These are phyloP conservation scores for Endotricha flammealis DNA, from an alignment of 2,888 invertebrate species.

Conservation along the genomic window DNA sequence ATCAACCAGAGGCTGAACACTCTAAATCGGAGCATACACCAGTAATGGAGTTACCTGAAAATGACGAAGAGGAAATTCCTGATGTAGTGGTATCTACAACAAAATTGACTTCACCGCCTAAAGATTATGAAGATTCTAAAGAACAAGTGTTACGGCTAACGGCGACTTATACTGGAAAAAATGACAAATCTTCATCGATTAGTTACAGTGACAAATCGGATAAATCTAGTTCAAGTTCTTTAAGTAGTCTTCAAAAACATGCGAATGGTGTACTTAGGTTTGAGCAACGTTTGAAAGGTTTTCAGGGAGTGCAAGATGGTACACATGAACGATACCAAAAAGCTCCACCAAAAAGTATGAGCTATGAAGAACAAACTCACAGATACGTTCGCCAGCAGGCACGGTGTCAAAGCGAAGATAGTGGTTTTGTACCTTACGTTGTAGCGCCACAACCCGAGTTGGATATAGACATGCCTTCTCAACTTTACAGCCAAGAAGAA, in stretches of 20 bases:
- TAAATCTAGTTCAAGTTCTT: slow-evolving; percentile 72
- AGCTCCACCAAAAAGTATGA: slow-evolving; percentile 67
- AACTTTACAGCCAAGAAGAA: slow-evolving; percentile 80
- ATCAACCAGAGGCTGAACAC: slow-evolving; percentile 56
- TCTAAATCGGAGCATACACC: slow-evolving; percentile 70
- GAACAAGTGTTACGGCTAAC: slow-evolving; percentile 56
- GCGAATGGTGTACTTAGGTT: slow-evolving; percentile 58
- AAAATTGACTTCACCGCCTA: slow-evolving; percentile 35
- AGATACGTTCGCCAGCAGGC: slow-evolving; percentile 71
- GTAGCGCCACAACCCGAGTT: slow-evolving; percentile 71
- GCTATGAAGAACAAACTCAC: slow-evolving; percentile 65
- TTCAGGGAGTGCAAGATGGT: slow-evolving; percentile 40
- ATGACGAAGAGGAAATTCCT: slow-evolving; percentile 34
- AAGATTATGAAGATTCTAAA: slow-evolving; percentile 34
- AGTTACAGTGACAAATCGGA: slow-evolving; percentile 73
- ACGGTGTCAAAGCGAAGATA: slow-evolving; percentile 80
- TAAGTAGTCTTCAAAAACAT: slow-evolving; percentile 70
- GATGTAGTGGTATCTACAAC: slow-evolving; percentile 37
- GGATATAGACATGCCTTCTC: slow-evolving; percentile 75
- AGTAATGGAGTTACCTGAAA: slow-evolving; percentile 48
- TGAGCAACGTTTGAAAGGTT: slow-evolving; percentile 55
- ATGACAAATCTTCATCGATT: slow-evolving; percentile 71
- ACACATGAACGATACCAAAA: slow-evolving; percentile 58
- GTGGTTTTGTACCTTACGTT: slow-evolving; percentile 61
- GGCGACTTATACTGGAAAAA: slow-evolving; percentile 47